Evolutionary conservation across 2,888 invertebrate species (phyloP).

Genomic region (Dryococelus australis): DNA sequence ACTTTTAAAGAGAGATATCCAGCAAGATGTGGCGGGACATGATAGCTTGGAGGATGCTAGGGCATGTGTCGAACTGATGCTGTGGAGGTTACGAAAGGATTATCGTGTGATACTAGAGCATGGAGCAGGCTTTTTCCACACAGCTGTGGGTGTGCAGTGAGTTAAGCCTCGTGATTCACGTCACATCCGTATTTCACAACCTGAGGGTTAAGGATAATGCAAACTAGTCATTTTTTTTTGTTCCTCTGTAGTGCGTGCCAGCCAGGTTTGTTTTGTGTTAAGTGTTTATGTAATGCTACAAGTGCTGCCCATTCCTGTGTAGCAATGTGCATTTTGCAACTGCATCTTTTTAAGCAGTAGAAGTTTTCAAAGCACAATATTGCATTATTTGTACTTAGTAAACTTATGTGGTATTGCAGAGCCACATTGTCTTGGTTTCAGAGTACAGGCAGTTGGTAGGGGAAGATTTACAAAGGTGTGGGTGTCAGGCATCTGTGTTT

Average conservation of each 20-base stretch:
- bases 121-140: conserved; percentile 45
- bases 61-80: conserved; percentile 88
- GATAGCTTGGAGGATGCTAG: conserved; percentile 93
- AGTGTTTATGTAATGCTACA: not conserved
- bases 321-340: not conserved
- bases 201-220: not conserved
- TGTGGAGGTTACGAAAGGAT: conserved; percentile 74
- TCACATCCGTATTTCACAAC: not conserved
- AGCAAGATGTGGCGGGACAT: conserved; percentile 78
- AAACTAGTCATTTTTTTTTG: conserved; percentile 11
- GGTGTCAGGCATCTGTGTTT: not conserved
- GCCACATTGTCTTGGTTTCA: not conserved
- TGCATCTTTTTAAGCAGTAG: not conserved
- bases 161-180: not conserved
- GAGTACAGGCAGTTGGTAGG: not conserved
- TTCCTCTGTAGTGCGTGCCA: conserved; percentile 1
- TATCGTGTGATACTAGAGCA: conserved; percentile 49
- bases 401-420: not conserved
- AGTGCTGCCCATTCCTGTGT: not conserved
- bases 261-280: not conserved
- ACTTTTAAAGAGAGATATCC: conserved; percentile 81
- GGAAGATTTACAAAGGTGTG: not conserved
- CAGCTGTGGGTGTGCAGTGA: not conserved
- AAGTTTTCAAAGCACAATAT: not conserved
- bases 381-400: not conserved